Conservation (phyloP, 2,113 vertebrate species). For the Rhinogobius similis region DNA sequence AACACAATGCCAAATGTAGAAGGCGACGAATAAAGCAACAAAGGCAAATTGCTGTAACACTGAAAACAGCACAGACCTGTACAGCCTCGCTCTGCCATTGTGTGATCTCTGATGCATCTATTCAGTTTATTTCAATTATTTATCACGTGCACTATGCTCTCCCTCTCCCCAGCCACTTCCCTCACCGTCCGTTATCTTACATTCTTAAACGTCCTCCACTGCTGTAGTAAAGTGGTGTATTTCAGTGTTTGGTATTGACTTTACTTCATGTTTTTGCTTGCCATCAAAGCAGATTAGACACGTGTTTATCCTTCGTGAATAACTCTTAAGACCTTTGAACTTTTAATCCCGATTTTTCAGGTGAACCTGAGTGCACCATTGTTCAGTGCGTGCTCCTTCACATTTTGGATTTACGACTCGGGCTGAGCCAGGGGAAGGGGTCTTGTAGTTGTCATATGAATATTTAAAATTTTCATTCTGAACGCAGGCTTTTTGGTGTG, state of each 20-base stretch:
- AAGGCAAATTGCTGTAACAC: neutral
- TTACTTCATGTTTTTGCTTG: conserved; percentile 1
- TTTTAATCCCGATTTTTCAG: conserved; percentile 8
- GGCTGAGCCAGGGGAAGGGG: neutral
- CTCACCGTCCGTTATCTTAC: neutral
- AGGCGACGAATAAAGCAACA: neutral
- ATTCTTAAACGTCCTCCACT: neutral
- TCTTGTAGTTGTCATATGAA: conserved; percentile 39
- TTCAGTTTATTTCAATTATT: neutral
- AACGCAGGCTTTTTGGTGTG: conserved; percentile 30
- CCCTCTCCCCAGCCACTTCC: neutral
- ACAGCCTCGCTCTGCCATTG: neutral
- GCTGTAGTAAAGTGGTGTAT: neutral
- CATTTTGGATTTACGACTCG: conserved; percentile 36
- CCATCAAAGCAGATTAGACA: conserved; percentile 51
- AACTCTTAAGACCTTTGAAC: conserved; percentile 22
- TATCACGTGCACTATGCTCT: conserved; percentile 15
- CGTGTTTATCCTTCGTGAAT: conserved; percentile 40
- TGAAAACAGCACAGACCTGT: neutral
- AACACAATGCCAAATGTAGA: neutral
- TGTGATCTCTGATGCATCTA: neutral
- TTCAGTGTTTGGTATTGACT: conserved; percentile 19
- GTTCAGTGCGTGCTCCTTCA: conserved; percentile 65
- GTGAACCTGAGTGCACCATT: conserved; percentile 61
- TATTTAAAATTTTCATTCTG: conserved; percentile 46